Evolutionary conservation across 1,140 invertebrate species (phyloP).

Genomic region (Drosophila triauraria): DNA sequence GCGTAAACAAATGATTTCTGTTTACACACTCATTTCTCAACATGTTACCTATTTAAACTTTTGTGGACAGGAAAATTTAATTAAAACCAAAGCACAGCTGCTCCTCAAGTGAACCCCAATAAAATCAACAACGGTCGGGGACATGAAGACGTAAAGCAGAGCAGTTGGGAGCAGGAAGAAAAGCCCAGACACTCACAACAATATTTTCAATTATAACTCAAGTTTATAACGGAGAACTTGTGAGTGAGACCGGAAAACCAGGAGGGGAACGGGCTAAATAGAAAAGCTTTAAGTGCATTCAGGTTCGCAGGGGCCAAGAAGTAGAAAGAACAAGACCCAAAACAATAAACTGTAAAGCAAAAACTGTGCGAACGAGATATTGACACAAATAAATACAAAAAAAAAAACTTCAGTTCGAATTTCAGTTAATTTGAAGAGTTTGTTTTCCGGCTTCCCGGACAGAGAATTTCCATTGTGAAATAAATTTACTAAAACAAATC

Average conservation of each 20-base stretch:
- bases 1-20: conserved; percentile 75
- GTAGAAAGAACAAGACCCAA: conserved; percentile 25
- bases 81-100: conserved; percentile 79
- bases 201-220: conserved; percentile 83
- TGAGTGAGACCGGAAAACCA: conserved; percentile 19
- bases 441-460: conserved; percentile 26
- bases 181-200: conserved; percentile 39
- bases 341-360: conserved; percentile 49
- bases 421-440: conserved; percentile 71
- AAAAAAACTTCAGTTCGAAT: conserved; percentile 57
- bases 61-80: conserved; percentile 82
- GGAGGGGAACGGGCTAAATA: conserved; percentile 20
- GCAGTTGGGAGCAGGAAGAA: not conserved
- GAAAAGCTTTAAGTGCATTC: conserved; percentile 55
- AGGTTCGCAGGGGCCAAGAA: conserved; percentile 26
- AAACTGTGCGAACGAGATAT: conserved; percentile 37
- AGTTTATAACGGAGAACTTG: conserved; percentile 76
- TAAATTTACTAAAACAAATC: conserved; percentile 81
- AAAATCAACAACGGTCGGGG: conserved; percentile 53
- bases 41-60: conserved; percentile 82
- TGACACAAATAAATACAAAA: conserved; percentile 30
- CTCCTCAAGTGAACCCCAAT: conserved; percentile 48
- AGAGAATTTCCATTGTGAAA: conserved; percentile 60
- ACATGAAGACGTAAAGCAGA: conserved; percentile 26
- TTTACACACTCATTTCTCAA: conserved; percentile 80